Conservation (phyloP, 1,140 invertebrate species). For the Atta cephalotes region DNA sequence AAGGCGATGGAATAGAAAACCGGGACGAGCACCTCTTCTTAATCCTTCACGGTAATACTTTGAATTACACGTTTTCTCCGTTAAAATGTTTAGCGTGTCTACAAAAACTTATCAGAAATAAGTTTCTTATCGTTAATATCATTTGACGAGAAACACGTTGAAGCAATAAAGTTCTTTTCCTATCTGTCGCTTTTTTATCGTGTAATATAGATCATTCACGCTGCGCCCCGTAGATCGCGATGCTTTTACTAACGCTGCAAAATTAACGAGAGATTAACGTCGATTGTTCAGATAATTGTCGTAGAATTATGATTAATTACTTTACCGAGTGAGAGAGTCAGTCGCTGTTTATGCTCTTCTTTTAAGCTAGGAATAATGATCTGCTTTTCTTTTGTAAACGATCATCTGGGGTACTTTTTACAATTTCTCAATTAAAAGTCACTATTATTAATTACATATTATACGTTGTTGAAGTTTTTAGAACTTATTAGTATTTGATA, state of each 20-base stretch:
- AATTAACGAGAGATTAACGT: constrained; percentile 24
- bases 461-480: neutral
- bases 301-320: constrained; percentile 15
- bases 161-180: constrained; percentile 5
- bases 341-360: neutral
- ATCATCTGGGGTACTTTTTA: neutral
- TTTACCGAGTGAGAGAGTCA: neutral
- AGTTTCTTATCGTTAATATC: constrained; percentile 12
- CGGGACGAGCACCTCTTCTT: neutral
- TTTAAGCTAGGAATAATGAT: neutral
- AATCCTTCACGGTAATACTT: neutral
- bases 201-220: neutral
- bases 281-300: constrained; percentile 2
- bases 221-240: neutral
- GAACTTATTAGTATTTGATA: neutral
- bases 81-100: constrained; percentile 1
- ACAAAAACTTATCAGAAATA: constrained; percentile 3
- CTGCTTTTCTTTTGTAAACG: neutral
- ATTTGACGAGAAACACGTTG: constrained; percentile 3
- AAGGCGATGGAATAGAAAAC: constrained; percentile 9
- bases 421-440: neutral
- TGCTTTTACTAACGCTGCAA: neutral
- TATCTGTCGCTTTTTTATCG: neutral
- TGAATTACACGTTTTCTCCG: constrained; percentile 17
- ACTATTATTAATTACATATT: neutral